phyloP scores from a whole-genome alignment of 2,797 vertebrate genomes.

The Anolis apletophallus region DNA sequence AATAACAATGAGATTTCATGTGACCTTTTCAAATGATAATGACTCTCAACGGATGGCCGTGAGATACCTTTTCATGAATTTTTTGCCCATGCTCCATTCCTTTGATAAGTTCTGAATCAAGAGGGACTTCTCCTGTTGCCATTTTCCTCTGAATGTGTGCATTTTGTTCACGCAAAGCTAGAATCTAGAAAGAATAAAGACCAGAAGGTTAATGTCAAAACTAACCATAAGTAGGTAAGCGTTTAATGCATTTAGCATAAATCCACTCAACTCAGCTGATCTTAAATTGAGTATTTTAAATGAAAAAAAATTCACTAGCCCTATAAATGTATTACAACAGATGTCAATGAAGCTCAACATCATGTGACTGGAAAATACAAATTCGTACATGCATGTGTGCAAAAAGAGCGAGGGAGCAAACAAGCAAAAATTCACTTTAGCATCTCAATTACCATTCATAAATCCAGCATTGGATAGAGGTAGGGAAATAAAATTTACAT shows the following conservation, averaged over 20 bases:
- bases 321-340: background rate
- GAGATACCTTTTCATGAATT: conserved; percentile 90
- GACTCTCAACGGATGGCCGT: background rate
- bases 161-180: conserved; percentile 97
- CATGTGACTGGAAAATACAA: background rate
- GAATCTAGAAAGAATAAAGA: conserved; percentile 84
- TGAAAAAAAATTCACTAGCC: background rate
- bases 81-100: conserved; percentile 90
- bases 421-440: background rate
- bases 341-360: background rate
- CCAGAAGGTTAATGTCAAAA: conserved; percentile 18
- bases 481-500: background rate
- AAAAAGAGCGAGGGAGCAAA: no score
- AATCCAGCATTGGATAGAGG: background rate
- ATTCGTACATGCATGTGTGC: background rate
- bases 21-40: background rate
- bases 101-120: conserved; percentile 89
- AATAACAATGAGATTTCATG: background rate
- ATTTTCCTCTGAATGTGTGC: conserved; percentile 98
- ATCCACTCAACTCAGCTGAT: background rate
- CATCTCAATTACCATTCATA: background rate
- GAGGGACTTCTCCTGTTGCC: conserved; percentile 88
- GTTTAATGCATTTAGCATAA: background rate
- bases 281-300: background rate
- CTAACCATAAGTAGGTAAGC: background rate